Evolutionary conservation across 2,888 invertebrate species (phyloP).

Genomic region (Litoditis marina): DNA sequence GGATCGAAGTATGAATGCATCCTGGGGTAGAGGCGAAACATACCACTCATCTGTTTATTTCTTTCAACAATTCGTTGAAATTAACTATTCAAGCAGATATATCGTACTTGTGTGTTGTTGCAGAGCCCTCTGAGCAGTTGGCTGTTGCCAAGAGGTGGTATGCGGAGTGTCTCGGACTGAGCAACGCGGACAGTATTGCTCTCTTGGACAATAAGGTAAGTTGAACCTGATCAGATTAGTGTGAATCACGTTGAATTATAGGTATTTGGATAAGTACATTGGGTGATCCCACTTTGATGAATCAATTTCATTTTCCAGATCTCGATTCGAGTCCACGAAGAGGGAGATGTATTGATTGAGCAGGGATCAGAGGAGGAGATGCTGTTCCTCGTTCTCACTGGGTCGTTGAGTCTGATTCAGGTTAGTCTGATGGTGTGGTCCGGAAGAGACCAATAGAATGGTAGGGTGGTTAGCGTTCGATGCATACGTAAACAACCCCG

Average conservation of each 20-base stretch:
- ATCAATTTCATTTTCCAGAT: conserved; percentile 13
- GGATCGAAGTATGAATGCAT: no score
- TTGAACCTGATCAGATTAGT: no score
- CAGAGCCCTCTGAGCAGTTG: conserved; percentile 32
- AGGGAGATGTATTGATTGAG: conserved; percentile 49
- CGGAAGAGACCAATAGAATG: background rate
- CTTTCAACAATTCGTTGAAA: no score
- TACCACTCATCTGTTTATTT: no score
- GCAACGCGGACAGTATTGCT: conserved; percentile 70
- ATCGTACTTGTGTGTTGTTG: conserved; percentile 3
- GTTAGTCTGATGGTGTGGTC: conserved; percentile 16
- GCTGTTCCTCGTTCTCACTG: conserved; percentile 46
- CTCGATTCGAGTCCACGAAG: conserved; percentile 28
- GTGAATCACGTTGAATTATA: no score
- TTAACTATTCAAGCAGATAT: no score
- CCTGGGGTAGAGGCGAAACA: no score
- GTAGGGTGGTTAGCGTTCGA: background rate
- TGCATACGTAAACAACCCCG: no score
- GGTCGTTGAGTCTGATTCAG: conserved; percentile 45
- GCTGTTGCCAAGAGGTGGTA: conserved; percentile 44
- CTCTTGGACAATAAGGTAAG: conserved; percentile 33
- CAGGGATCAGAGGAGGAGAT: conserved; percentile 54
- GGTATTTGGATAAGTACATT: no score
- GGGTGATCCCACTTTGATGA: no score
- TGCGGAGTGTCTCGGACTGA: conserved; percentile 49